phyloP scores from a whole-genome alignment of 1,140 invertebrate genomes.

The Lepidurus apus region DNA sequence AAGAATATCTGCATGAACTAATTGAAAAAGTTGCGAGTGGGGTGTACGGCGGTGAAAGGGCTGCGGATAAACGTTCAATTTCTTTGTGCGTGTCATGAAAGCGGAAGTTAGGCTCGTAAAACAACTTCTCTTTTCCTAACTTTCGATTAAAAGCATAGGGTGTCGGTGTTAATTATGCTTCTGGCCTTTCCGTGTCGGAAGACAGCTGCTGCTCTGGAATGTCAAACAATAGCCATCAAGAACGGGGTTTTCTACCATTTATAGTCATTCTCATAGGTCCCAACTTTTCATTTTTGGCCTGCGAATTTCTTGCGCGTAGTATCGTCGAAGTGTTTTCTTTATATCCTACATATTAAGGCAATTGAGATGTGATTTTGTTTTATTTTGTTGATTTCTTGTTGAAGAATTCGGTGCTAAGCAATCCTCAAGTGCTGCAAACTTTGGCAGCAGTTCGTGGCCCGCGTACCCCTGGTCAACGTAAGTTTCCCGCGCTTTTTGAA shows the following conservation, averaged over 20 bases:
- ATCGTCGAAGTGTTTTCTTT: background rate
- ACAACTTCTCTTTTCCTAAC: background rate
- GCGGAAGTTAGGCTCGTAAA: background rate
- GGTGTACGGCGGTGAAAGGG: background rate
- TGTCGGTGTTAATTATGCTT: background rate
- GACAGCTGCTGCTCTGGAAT: background rate
- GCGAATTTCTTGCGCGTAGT: background rate
- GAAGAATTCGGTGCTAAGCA: slow-evolving; percentile 36
- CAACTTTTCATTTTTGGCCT: background rate
- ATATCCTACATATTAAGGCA: background rate
- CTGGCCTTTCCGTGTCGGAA: background rate
- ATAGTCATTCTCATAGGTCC: background rate
- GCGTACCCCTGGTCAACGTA: background rate
- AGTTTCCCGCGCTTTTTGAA: background rate
- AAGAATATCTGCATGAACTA: background rate
- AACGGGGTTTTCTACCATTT: background rate
- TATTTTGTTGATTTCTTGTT: slow-evolving; percentile 28
- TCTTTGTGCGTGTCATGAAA: background rate
- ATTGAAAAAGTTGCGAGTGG: background rate
- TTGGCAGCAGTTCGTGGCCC: slow-evolving; percentile 35
- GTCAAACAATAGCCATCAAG: background rate
- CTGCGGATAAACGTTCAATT: background rate
- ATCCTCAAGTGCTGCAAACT: slow-evolving; percentile 36
- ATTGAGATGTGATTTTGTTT: background rate
- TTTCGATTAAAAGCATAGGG: background rate